Conservation (phyloP, 2,888 invertebrate genomes). For the Entomobrya proxima region DNA sequence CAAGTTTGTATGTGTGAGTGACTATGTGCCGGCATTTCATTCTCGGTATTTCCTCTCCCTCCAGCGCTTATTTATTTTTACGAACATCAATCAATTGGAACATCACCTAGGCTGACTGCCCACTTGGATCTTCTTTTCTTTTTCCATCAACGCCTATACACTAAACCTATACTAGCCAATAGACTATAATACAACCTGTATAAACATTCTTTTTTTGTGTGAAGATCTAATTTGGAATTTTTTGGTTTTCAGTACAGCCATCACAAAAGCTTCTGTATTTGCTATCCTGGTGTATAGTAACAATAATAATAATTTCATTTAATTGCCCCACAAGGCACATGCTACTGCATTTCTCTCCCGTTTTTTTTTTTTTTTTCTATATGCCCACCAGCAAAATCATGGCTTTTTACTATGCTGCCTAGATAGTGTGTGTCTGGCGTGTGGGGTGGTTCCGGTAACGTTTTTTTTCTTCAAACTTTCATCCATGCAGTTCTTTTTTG, state of each 20-base stretch:
- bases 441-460: too few species aligned
- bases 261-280: not conserved
- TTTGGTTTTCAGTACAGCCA: too few species aligned
- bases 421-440: too few species aligned
- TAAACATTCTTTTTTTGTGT: too few species aligned
- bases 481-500: too few species aligned
- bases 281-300: not conserved
- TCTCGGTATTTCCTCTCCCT: conserved; percentile 10
- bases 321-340: not conserved
- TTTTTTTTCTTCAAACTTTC: too few species aligned
- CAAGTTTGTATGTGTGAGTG: not conserved
- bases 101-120: conserved; percentile 54
- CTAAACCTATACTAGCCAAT: too few species aligned
- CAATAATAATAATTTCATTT: not conserved
- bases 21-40: not conserved
- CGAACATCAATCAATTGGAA: conserved; percentile 65
- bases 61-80: conserved; percentile 41
- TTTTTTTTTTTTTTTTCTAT: not conserved
- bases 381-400: too few species aligned
- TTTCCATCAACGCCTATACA: not conserved
- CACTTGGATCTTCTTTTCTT: conserved; percentile 19
- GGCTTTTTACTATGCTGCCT: too few species aligned
- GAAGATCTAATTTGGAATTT: too few species aligned
- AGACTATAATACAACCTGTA: too few species aligned
- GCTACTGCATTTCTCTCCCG: not conserved